Percentiles rank a stretch among this genome's conserved stretches.
Evolutionary conservation across 2,888 invertebrate genomes (phyloP).

Genomic region (Meta bourneti): DNA sequence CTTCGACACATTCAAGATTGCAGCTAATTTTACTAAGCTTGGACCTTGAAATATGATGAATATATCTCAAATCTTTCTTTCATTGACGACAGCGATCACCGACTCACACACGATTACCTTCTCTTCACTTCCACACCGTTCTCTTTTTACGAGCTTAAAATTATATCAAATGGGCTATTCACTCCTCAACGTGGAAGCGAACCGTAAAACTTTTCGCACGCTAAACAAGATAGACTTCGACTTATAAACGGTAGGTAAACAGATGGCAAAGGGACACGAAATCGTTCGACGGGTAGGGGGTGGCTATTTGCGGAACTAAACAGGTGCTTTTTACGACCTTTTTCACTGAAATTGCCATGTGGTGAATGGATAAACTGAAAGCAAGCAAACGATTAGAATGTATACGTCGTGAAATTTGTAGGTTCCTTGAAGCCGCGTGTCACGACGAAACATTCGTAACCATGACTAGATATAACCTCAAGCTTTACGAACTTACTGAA

Average conservation of each 20-base stretch:
- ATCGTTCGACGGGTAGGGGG: neutral
- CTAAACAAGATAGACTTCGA: slow-evolving; percentile 40
- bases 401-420: neutral
- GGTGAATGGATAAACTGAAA: slow-evolving; percentile 24
- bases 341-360: slow-evolving; percentile 36
- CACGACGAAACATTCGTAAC: no score
- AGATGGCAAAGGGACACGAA: slow-evolving; percentile 3
- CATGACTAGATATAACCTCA: no score
- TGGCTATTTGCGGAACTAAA: slow-evolving; percentile 56
- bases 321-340: slow-evolving; percentile 73
- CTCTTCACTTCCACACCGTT: neutral
- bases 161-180: slow-evolving; percentile 5
- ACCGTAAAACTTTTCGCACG: slow-evolving; percentile 32
- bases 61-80: no score
- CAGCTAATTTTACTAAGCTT: no score
- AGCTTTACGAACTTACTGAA: no score
- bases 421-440: neutral
- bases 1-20: no score
- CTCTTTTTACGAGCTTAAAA: slow-evolving; percentile 6
- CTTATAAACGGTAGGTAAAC: slow-evolving; percentile 33
- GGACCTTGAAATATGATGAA: no score
- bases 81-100: neutral
- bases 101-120: neutral
- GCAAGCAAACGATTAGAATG: neutral
- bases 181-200: neutral